Base-by-base conservation (phyloP, 2,797 vertebrate genomes). In the Lindbergichthys nudifrons region DNA sequence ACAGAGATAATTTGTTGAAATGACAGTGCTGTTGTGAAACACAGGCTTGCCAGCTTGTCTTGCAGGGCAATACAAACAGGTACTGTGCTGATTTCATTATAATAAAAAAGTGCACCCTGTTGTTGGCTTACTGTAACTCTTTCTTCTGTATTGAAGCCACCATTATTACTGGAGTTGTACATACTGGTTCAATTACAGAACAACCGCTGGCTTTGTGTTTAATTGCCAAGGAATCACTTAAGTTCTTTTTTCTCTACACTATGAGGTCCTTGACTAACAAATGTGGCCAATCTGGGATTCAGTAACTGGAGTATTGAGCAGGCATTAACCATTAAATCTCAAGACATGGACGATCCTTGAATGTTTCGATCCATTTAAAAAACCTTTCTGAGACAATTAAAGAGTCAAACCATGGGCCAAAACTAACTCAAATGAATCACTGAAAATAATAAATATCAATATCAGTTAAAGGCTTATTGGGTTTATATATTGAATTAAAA, bases 1-100 rank as follows among this genome's bases (percentile, higher is more conserved):
- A 78, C 60, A 21, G 87, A 92, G 84, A 88, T 91, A 87, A 93
- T 92, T 94, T 71, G 82, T 77, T 86, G 50, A 86, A 92, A 94
- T 94, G 82, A 90, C 73, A 80, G 73, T 42, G 65, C 74, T 74
- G 76, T 65, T 73, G 81, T 73, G 85, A 79, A 87, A 86, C 72
- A 78, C 30, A 71, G n/a, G 51, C 57, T 62, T 77, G 70, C 80
- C 84, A 81, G 61, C 72, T 62, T 80, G 56, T 78, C 54, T 83
- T 63, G 50, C 48, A 72, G 77, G 58, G 53, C 52, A 69, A 42
- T 19, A 66, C 70, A 83, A 81, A 84, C 79, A 54, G 64, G 73
- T 85, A 80, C 53, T 64, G 26, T 39, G 48, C 65, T 71, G 53
- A 73, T 80, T 74, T 84, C 61, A 72, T 83, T 60, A 75, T 48